Percentiles rank a stretch among this genome's conserved stretches.
Conservation (phyloP, 2,113 vertebrate genomes). For the Osmerus mordax region DNA sequence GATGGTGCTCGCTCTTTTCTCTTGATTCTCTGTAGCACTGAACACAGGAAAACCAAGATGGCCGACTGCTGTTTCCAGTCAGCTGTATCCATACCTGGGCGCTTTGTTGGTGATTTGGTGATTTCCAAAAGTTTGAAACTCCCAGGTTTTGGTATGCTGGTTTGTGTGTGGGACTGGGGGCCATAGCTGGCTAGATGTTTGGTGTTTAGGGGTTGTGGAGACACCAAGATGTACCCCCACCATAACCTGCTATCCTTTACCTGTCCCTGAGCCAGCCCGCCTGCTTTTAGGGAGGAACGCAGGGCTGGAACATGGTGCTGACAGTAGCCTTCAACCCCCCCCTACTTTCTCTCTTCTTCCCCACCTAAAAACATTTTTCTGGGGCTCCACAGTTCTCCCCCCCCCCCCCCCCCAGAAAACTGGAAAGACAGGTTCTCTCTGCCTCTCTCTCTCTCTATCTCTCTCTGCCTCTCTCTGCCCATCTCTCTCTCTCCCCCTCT, state of each 20-base stretch:
- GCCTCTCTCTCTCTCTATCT: constrained; percentile 2
- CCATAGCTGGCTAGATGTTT: constrained; percentile 11
- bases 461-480: no score
- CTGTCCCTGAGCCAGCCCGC: constrained; percentile 15
- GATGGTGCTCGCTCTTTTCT: no score
- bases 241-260: constrained; percentile 20
- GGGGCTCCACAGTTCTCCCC: constrained; percentile 19
- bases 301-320: constrained; percentile 22
- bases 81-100: no score
- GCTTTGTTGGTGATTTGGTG: no score
- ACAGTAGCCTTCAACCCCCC: constrained; percentile 26
- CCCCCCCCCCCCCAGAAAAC: constrained; percentile 37
- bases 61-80: no score
- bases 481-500: constrained; percentile 28
- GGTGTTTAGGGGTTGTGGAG: background rate
- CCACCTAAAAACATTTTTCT: background rate
- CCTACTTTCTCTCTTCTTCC: constrained; percentile 2
- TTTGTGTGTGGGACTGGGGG: background rate
- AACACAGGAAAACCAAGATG: no score
- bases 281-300: constrained; percentile 15
- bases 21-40: no score
- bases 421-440: constrained; percentile 65
- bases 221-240: constrained; percentile 1
- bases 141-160: background rate
- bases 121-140: no score